These are phyloP conservation scores for Seira ritae DNA, from an alignment of 2,888 invertebrate genomes.

Conservation along the genomic window DNA sequence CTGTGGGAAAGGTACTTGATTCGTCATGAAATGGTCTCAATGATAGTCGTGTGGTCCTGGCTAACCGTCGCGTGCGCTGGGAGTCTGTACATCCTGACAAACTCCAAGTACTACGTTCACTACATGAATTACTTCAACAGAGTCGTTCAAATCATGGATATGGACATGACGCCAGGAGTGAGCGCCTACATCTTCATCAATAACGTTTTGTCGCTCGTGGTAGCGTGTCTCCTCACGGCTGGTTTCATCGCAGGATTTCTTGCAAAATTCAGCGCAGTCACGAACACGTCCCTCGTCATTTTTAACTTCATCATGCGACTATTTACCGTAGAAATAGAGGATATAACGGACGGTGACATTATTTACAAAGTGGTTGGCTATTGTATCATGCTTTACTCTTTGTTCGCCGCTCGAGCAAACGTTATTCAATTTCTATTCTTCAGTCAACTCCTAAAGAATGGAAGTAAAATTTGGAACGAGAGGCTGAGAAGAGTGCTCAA, in stretches of 20 bases:
- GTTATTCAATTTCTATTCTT: slow-evolving; percentile 69
- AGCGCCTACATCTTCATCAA: slow-evolving; percentile 59
- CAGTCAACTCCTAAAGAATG: slow-evolving; percentile 65
- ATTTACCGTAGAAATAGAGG: slow-evolving; percentile 42
- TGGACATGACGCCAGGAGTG: slow-evolving; percentile 66
- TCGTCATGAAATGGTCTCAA: slow-evolving; percentile 63
- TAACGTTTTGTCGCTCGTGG: slow-evolving; percentile 49
- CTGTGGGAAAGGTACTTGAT: slow-evolving; percentile 61
- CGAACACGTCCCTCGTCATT: slow-evolving; percentile 53
- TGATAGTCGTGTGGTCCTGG: slow-evolving; percentile 68
- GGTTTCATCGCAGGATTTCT: slow-evolving; percentile 36
- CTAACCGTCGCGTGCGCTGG: slow-evolving; percentile 58
- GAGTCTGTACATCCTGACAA: slow-evolving; percentile 55
- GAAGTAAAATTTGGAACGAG: slow-evolving; percentile 67
- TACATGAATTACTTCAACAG: slow-evolving; percentile 70
- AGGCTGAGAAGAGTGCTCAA: slow-evolving; percentile 60
- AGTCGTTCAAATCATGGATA: slow-evolving; percentile 67
- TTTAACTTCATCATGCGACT: slow-evolving; percentile 59
- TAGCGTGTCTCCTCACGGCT: slow-evolving; percentile 30
- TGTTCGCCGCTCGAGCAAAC: slow-evolving; percentile 65
- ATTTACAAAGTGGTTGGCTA: slow-evolving; percentile 39
- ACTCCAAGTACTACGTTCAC: slow-evolving; percentile 65
- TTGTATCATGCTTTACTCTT: slow-evolving; percentile 53
- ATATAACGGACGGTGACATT: neutral
- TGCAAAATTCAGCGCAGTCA: slow-evolving; percentile 47